A percentile compares a stretch with the other conserved stretches of the same genome.
These are phyloP conservation scores for Stenchaetothrips biformis DNA, from an alignment of 2,888 invertebrate species.

Conservation along the genomic window DNA sequence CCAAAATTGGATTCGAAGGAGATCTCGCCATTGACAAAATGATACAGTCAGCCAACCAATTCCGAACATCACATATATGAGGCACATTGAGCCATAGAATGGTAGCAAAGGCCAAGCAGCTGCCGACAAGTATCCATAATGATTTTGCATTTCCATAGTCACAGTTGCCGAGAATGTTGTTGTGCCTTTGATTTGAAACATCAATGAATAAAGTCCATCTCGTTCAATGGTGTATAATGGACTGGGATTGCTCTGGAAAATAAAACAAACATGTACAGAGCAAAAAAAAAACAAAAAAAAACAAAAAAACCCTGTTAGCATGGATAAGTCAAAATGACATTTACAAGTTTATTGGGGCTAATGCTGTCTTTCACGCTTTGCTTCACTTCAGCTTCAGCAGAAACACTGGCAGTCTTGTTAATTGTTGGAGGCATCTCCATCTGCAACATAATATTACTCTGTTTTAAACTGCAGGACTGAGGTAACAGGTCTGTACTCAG, in stretches of 20 bases:
- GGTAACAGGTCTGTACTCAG: too few relatives aligned
- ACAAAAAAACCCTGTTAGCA: background rate
- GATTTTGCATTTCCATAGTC: slow-evolving; percentile 67
- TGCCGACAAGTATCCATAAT: slow-evolving; percentile 80
- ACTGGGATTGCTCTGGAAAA: slow-evolving; percentile 8
- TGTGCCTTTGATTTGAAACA: slow-evolving; percentile 41
- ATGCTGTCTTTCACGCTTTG: background rate
- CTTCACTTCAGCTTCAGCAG: background rate
- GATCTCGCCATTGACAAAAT: slow-evolving; percentile 82
- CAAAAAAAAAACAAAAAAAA: background rate
- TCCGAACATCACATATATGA: slow-evolving; percentile 77
- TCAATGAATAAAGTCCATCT: slow-evolving; percentile 33
- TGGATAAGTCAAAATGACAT: background rate
- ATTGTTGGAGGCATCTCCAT: background rate
- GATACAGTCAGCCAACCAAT: slow-evolving; percentile 77
- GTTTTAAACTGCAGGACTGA: too few relatives aligned
- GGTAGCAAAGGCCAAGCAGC: slow-evolving; percentile 83
- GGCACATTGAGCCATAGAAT: slow-evolving; percentile 87
- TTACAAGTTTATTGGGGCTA: background rate
- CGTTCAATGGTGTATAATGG: slow-evolving; percentile 32
- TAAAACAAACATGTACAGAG: background rate
- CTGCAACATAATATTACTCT: background rate
- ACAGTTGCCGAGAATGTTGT: slow-evolving; percentile 55
- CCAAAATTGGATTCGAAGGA: slow-evolving; percentile 92
- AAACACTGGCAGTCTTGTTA: background rate